Evolutionary conservation across 2,113 vertebrate species (phyloP), one percentile per base, ranked within the genome.

Genomic region (Coregonus clupeaformis): DNA sequence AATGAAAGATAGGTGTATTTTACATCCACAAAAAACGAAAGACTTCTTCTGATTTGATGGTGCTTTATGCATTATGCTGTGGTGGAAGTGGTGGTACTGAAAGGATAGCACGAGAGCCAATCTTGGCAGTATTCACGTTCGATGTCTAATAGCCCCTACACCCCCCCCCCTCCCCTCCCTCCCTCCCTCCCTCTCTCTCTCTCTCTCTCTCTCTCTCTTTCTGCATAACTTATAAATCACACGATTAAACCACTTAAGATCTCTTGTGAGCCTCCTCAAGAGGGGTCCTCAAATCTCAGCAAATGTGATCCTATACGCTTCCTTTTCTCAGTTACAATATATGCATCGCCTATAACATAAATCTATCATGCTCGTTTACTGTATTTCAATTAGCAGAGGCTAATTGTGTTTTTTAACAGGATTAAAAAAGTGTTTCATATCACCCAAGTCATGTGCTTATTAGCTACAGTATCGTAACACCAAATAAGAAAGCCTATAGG

Each of bases 61-160:
- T 1, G 16, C 13, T 0, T 18, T 52, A 42, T 42, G 36, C 57
- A 60, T 60, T 60, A 60, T 3, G 13, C 57, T 13, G 6, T 24
- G 57, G 57, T 9, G 57, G 20, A 7, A 5, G 65, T 68, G 57
- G 73, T 81, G 84, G 86, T 90, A 87, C 90, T 93, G 88, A 92
- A 91, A 81, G 88, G 84, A 90, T 75, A 91, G 89, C 85, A 79
- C 64, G 72, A 22, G 18, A 25, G 18, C 13, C 42, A 30, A 77
- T 77, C 81, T 89, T 91, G 89, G 91, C 89, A 87, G 11, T 57
- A 14, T 29, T 45, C 71, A 30, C 25, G 12, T 36, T 74, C 63
- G 2, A n/a, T 68, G 20, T 68, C 67, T 68, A 42, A 45, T 45
- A 29, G 32, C 55, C 36, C 32, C 27, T 45, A 7, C 67, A 69